Percentiles rank a stretch among this genome's conserved stretches.
These are phyloP conservation scores for Desmodus rotundus DNA, from an alignment of 2,113 vertebrate species.

Conservation along the genomic window DNA sequence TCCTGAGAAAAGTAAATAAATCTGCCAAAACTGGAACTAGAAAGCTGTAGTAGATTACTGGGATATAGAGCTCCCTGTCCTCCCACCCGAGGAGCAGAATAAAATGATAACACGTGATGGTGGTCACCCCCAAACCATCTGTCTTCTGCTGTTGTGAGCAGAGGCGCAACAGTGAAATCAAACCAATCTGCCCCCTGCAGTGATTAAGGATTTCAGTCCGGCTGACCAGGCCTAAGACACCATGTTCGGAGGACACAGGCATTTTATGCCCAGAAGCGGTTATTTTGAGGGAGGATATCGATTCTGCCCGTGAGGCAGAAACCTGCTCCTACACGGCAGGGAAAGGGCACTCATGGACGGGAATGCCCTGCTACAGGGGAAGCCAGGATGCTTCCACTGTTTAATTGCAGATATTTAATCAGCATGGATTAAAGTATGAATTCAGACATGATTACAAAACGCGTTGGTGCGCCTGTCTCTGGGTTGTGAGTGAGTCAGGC, in stretches of 20 bases:
- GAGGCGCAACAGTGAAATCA: neutral
- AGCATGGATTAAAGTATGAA: neutral
- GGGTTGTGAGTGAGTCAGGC: neutral
- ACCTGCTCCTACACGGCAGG: neutral
- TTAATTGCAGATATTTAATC: constrained; percentile 13
- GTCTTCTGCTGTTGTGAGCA: neutral
- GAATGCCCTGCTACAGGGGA: too few relatives aligned
- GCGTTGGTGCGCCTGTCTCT: neutral
- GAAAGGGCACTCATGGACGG: neutral
- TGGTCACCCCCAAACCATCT: neutral
- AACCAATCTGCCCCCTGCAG: neutral
- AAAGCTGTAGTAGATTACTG: neutral
- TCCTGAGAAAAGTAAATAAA: neutral
- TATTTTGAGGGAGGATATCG: constrained; percentile 35
- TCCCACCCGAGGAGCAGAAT: neutral
- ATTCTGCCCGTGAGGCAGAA: constrained; percentile 29
- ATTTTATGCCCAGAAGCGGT: neutral
- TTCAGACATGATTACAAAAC: neutral
- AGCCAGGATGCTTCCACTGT: neutral
- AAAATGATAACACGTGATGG: neutral
- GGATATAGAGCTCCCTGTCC: neutral
- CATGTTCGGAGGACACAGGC: constrained; percentile 6
- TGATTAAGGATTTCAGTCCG: neutral
- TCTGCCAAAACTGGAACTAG: neutral
- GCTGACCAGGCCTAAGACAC: neutral